Percentiles rank a stretch among this genome's conserved stretches.
These are phyloP conservation scores for Sarcophilus harrisii DNA, from an alignment of 2,797 vertebrate species.

Conservation along the genomic window DNA sequence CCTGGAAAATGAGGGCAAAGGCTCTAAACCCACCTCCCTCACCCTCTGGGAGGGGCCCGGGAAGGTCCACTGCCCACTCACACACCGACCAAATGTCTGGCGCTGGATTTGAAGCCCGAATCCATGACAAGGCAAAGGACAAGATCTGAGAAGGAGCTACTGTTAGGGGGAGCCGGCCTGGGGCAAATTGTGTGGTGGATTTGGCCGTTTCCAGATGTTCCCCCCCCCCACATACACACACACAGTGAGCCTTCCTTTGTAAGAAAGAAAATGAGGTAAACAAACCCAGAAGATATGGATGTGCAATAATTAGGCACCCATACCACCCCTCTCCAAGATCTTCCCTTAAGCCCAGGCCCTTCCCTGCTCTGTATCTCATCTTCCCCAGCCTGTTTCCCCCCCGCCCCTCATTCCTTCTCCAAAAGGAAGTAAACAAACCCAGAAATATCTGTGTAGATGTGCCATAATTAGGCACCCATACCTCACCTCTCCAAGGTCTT, in stretches of 20 bases:
- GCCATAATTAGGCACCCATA: background rate
- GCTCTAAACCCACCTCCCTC: too few relatives aligned
- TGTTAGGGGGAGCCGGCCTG: background rate
- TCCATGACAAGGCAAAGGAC: background rate
- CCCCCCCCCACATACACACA: background rate
- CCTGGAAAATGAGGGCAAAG: background rate
- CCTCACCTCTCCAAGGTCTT: background rate
- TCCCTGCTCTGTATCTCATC: background rate
- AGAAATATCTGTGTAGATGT: background rate
- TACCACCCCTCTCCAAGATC: background rate
- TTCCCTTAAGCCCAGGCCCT: background rate
- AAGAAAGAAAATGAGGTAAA: background rate
- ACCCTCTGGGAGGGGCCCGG: too few relatives aligned
- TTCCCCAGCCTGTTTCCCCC: slow-evolving; percentile 17
- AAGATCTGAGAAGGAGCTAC: background rate
- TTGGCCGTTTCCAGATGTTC: background rate
- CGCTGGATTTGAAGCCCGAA: background rate
- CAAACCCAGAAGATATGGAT: background rate
- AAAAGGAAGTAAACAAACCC: background rate
- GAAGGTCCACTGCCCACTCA: background rate
- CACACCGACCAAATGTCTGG: background rate
- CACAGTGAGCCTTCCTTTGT: background rate
- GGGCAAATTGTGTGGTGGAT: background rate
- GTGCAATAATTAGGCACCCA: background rate
- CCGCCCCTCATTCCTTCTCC: background rate